Base-by-base conservation (phyloP, 2,888 invertebrate genomes). In the Phasia obesa region DNA sequence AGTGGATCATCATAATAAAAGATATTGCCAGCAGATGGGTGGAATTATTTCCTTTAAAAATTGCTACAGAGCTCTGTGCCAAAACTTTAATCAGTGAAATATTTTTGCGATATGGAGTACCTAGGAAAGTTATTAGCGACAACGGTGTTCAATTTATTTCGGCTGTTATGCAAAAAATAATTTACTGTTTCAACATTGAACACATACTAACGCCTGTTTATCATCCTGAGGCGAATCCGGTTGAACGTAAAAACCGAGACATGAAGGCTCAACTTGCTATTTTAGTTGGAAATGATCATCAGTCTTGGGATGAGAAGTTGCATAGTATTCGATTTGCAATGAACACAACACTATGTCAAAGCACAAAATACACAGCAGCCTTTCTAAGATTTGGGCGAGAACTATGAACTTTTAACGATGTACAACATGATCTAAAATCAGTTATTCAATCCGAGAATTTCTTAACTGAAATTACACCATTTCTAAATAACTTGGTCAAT, bases 241-340 rank as follows among this genome's bases (percentile, higher is more conserved):
- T 87, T 0, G 89, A 89, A 62, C 60, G 89, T 0, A 78, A 82
- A 57, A 84, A 81, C 21, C 25, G 79, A 86, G 87, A 44, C 0
- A 87, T 89, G 5, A 84, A 73, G 25, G 59, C 76, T 1, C 80
- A 84, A 19, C 59, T 83, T 2, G 38, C 60, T 0, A 79, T 83
- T n/a, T 31, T 75, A 6, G 83, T 83, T 15, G 42, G 62, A 44
- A 62, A 80, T 19, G 17, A 80, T 31, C 83, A 79, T 11, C 11
- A 53, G 6, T 9, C 38, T 4, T 81, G 83, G 84, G 57, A 62
- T 4, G 53, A 71, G 4, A 69, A 87, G 2, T 69, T 91, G 2
- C 86, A 89, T 0, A 69, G 85, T 2, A 88, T 91, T 0, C 80
- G 91, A 0, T 92, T 91, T 69, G 89, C 90, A 0, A 89, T 91